Evolutionary conservation across 2,113 vertebrate species (phyloP).

Genomic region (Abramis brama): DNA sequence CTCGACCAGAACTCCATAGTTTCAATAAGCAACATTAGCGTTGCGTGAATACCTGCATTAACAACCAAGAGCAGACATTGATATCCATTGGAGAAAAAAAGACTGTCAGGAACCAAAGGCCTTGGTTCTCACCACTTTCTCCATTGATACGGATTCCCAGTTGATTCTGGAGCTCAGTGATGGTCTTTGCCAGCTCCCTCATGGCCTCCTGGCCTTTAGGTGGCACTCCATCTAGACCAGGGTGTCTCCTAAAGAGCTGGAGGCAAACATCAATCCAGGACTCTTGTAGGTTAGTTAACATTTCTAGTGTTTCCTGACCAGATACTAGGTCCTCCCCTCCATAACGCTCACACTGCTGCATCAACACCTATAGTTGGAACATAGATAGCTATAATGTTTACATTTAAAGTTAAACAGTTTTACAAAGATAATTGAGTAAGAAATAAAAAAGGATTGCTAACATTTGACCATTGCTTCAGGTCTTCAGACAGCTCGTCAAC

Average conservation of each 20-base stretch:
- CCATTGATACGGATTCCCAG: conserved; percentile 72
- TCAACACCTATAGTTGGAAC: conserved; percentile 68
- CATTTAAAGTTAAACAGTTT: neutral
- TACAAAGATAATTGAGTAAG: neutral
- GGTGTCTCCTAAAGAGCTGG: conserved; percentile 76
- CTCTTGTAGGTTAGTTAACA: conserved; percentile 68
- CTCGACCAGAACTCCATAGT: conserved; percentile 74
- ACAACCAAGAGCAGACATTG: conserved; percentile 13
- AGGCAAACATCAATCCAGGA: conserved; percentile 75
- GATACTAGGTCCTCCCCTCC: conserved; percentile 71
- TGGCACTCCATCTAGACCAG: conserved; percentile 61
- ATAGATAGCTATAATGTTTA: conserved; percentile 1
- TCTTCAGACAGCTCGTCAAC: conserved; percentile 63
- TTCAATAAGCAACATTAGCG: conserved; percentile 68
- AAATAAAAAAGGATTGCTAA: conserved; percentile 58
- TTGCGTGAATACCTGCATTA: conserved; percentile 70
- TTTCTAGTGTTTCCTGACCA: conserved; percentile 73
- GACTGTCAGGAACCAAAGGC: neutral
- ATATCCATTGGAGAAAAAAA: neutral
- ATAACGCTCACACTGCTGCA: conserved; percentile 68
- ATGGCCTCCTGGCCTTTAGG: conserved; percentile 62
- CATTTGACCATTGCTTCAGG: conserved; percentile 70
- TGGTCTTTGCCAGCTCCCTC: conserved; percentile 65
- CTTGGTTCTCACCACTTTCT: conserved; percentile 75
- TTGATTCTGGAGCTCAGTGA: conserved; percentile 67